phyloP scores from a whole-genome alignment of 2,888 invertebrate genomes.

The Ormyrus labotus region DNA sequence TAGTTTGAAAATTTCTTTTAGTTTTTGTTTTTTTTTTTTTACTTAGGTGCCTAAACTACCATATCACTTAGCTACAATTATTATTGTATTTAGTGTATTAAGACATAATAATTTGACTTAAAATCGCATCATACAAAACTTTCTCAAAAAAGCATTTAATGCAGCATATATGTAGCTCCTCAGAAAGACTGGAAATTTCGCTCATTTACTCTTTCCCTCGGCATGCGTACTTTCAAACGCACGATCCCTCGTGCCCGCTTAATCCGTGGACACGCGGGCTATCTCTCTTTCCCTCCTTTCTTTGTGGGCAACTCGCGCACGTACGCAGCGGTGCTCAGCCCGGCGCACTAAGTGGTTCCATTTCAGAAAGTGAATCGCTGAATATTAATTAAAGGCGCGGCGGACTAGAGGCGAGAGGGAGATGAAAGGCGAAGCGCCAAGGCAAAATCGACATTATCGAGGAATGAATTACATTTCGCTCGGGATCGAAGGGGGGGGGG shows the following conservation, averaged over 20 bases:
- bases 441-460: constrained; percentile 37
- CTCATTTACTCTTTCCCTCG: too few species aligned
- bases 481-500: not conserved
- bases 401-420: constrained; percentile 44
- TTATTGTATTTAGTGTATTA: too few species aligned
- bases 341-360: constrained; percentile 64
- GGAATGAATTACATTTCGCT: constrained; percentile 22
- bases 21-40: too few species aligned
- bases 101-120: too few species aligned
- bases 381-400: constrained; percentile 68
- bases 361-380: constrained; percentile 67
- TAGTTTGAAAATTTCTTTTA: too few species aligned
- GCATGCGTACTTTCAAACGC: too few species aligned
- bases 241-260: not conserved
- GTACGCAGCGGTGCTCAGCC: constrained; percentile 30
- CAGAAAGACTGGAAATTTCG: too few species aligned
- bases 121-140: too few species aligned
- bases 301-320: not conserved
- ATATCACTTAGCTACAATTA: too few species aligned
- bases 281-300: constrained; percentile 2
- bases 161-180: too few species aligned
- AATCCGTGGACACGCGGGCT: constrained; percentile 13
- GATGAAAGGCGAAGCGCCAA: constrained; percentile 48
- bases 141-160: too few species aligned
- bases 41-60: too few species aligned